A percentile compares a stretch with the other conserved stretches of the same genome.
Evolutionary conservation across 2,797 vertebrate species (phyloP).

Genomic region (Falco rusticolus): DNA sequence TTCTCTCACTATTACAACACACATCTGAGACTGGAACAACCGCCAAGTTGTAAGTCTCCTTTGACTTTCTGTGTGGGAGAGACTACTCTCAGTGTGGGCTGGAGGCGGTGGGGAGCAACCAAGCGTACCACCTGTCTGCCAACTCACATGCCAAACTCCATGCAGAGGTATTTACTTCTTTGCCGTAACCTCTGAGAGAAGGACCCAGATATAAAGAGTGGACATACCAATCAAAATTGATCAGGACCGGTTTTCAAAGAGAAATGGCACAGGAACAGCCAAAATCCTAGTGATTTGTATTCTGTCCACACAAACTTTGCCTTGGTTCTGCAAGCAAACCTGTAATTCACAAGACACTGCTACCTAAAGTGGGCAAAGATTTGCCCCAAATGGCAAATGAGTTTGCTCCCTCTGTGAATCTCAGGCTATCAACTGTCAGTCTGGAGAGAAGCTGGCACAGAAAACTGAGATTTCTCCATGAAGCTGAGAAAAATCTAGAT

Average conservation of each 20-base stretch:
- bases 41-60: neutral
- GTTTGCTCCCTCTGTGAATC: neutral
- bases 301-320: neutral
- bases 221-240: neutral
- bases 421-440: neutral
- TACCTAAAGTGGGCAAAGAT: neutral
- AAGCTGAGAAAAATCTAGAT: conserved; percentile 67
- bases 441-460: neutral
- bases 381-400: neutral
- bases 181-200: neutral
- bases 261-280: neutral
- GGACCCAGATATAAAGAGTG: neutral
- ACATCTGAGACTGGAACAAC: neutral
- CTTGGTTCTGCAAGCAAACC: neutral
- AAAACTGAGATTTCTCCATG: conserved; percentile 51
- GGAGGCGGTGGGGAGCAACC: neutral
- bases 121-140: neutral
- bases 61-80: neutral
- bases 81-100: rapidly evolving
- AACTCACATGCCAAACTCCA: neutral
- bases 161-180: neutral
- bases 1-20: neutral
- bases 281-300: neutral
- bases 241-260: neutral
- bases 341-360: neutral